A percentile compares a stretch with the other conserved stretches of the same genome.
phyloP scores from a whole-genome alignment of 2,888 invertebrate genomes.

The Lasioglossum zephyrum region DNA sequence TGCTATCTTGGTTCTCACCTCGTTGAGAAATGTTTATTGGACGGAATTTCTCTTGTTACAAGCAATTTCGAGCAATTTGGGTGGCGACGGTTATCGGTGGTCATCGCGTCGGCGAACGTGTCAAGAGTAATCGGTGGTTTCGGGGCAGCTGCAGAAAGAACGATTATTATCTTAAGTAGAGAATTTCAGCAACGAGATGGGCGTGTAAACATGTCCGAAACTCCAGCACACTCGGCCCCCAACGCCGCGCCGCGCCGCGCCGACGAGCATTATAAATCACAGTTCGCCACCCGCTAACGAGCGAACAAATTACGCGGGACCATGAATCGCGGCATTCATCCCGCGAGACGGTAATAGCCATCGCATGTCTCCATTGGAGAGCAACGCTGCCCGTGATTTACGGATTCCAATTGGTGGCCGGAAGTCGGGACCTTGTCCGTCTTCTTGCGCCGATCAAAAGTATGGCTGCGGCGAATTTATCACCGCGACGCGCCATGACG shows the following conservation, averaged over 20 bases:
- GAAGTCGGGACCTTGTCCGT: not conserved
- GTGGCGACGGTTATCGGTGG: not conserved
- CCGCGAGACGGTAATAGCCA: conserved; percentile 11
- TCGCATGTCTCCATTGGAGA: conserved; percentile 10
- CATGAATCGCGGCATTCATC: conserved; percentile 12
- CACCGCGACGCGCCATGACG: not conserved
- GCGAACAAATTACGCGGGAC: conserved; percentile 20
- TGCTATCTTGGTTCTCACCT: not conserved
- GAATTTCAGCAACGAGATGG: conserved; percentile 12
- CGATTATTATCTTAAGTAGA: not conserved
- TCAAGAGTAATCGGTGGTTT: not conserved
- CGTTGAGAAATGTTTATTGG: not conserved
- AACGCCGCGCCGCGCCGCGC: too few species aligned
- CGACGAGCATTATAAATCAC: conserved; percentile 9
- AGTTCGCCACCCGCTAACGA: conserved; percentile 18
- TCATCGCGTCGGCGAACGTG: not conserved
- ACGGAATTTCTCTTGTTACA: not conserved
- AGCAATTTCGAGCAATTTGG: not conserved
- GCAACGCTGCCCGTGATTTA: conserved; percentile 19
- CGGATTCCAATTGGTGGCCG: conserved; percentile 21
- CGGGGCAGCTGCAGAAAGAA: not conserved
- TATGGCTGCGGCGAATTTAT: not conserved
- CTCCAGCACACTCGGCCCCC: not conserved
- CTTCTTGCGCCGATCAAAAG: not conserved
- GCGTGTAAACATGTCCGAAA: conserved; percentile 12